Evolutionary conservation across 2,797 vertebrate species (phyloP), one percentile per base, ranked within the genome.

Genomic region (Chanos chanos): DNA sequence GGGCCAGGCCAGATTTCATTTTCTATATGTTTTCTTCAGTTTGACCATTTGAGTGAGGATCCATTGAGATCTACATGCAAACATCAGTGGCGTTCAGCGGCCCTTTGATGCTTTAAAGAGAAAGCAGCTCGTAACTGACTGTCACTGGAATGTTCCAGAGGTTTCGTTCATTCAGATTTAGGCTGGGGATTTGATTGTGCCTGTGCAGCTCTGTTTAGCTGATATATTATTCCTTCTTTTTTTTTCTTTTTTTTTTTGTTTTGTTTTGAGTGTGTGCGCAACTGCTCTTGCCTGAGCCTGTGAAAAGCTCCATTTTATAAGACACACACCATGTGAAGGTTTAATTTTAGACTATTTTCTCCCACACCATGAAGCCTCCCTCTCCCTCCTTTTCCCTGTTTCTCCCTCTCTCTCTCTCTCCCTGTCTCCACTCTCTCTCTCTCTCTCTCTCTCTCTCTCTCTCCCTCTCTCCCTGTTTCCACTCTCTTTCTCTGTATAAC

Each of bases 261-360:
- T n/a, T n/a, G n/a, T n/a, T n/a, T n/a, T n/a, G n/a, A n/a, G n/a
- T n/a, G n/a, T n/a, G n/a, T n/a, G 25, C 60, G 71, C 53, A 50
- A 57, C 72, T 15, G 24, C 30, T 62, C 31, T 45, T 30, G 64
- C 44, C 22, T 72, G 22, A 15, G 22, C 1, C 15, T 51, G 54
- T 47, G 75, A 77, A 77, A 77, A 71, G 50, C 31, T 54, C 31
- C 43, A 22, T 61, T 74, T 78, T 74, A 65, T 70, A 66, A 58
- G 68, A 63, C 74, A 62, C 68, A 68, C 48, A 75, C 66, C 66
- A 70, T 55, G 62, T 66, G 64, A 66, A 71, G 67, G 71, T 82
- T 77, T 80, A 78, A 81, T 81, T 85, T 84, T 76, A 80, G 76
- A 73, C 72, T 68, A 68, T 65, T 78, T 72, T 61, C 27, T 30